Base-by-base conservation (phyloP, 2,113 vertebrate species). In the Calonectris borealis region DNA sequence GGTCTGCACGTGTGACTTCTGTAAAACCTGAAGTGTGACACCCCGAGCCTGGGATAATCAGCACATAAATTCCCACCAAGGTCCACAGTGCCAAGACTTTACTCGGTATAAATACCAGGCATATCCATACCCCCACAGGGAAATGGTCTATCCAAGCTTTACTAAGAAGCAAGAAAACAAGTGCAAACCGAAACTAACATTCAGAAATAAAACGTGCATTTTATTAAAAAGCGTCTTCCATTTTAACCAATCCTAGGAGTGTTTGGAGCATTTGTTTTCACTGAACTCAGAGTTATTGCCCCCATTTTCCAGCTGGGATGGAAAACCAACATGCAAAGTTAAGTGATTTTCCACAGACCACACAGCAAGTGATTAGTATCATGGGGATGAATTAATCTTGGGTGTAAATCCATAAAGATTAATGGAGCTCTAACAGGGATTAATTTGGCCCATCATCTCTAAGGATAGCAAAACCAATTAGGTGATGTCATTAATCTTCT, bases 391-490 rank as follows among this genome's bases (percentile, higher is more conserved):
- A 96, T 95, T 97, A 94, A 97, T 97, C 95, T 93, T 91, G 86
- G 91, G 89, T 95, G 91, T 94, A 97, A 96, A 97, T 94, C 96
- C 94, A 94, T 91, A 88, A 95, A 96, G 95, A 95, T 97, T 97
- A 97, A 97, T 90, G 89, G 94, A 87, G 81, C 81, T 97, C 75
- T 91, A 96, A 85, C 58, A 60, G 71, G 78, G 94, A 95, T 97
- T 95, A 97, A 96, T 97, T 97, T 96, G 95, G 82, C 68, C 95
- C 95, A 90, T 95, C 94, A 95, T 96, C 93, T 94, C 89, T 83
- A 93, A 95, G 94, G 91, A 95, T 24, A 93, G 89, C 84, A 96
- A 97, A 96, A 96, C 81, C 94, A 97, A 97, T 96, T 96, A 97
- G 86, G 62, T 89, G 89, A 93, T 73, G 93, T 93, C 95, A 93